Evolutionary conservation across 2,113 vertebrate genomes (phyloP).

Genomic region (Daubentonia madagascariensis): DNA sequence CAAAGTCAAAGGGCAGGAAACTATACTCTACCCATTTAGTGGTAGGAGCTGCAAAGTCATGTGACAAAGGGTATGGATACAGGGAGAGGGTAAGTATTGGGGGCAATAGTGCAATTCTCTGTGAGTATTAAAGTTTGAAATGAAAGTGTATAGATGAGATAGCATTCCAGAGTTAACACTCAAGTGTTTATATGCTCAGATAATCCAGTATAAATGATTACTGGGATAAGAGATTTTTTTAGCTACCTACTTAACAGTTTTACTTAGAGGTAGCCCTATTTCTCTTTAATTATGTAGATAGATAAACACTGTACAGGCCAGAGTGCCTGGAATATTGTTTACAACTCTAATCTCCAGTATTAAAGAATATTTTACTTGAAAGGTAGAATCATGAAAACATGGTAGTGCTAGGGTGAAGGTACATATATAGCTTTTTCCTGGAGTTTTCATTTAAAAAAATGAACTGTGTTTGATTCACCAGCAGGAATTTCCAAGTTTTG

Average conservation of each 20-base stretch:
- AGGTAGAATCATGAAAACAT: not conserved
- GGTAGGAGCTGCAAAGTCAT: not conserved
- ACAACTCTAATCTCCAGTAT: not conserved
- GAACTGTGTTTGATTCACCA: not conserved
- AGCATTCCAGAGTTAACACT: not conserved
- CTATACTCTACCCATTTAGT: not conserved
- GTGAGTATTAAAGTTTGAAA: not conserved
- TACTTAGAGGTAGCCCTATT: not conserved
- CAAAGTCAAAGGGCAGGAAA: not conserved
- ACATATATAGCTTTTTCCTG: not conserved
- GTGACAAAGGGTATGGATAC: not conserved
- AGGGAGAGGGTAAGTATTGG: not conserved
- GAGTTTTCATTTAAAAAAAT: slow-evolving; percentile 20
- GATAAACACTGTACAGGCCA: not conserved
- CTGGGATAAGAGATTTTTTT: not conserved
- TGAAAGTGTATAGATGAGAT: not conserved
- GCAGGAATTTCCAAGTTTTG: not conserved
- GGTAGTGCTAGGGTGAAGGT: not conserved
- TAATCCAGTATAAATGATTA: not conserved
- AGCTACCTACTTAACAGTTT: not conserved
- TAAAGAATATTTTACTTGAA: not conserved
- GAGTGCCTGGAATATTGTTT: not conserved
- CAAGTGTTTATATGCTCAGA: not conserved
- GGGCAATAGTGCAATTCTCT: not conserved
- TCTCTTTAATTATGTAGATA: not conserved